These are phyloP conservation scores for Botrylloides violaceus DNA, from an alignment of 23 tunicate species.

Conservation along the genomic window DNA sequence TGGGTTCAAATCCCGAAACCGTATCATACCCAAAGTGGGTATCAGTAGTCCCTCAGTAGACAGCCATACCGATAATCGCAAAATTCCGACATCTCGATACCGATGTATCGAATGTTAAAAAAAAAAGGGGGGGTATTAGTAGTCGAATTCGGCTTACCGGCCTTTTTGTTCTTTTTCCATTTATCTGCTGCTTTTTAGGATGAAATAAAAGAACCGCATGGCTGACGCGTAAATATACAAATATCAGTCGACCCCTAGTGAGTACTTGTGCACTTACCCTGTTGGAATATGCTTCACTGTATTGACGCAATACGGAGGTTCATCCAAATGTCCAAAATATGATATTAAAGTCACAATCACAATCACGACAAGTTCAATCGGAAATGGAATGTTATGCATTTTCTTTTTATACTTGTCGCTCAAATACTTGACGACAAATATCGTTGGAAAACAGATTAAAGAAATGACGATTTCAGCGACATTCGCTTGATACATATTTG, in stretches of 20 bases:
- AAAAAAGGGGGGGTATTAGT: too few species aligned
- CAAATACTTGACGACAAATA: constrained; percentile 54
- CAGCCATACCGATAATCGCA: too few species aligned
- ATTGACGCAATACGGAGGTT: constrained; percentile 70
- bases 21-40: too few species aligned
- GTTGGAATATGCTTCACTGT: constrained; percentile 88
- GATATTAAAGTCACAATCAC: constrained; percentile 60
- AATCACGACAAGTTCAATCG: constrained; percentile 73
- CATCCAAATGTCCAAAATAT: constrained; percentile 54
- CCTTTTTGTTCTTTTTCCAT: neutral
- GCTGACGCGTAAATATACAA: too few species aligned
- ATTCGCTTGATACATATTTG: constrained; percentile 46
- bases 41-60: too few species aligned
- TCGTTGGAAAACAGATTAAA: constrained; percentile 48
- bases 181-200: neutral
- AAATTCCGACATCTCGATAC: too few species aligned
- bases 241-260: too few species aligned
- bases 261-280: constrained; percentile 80
- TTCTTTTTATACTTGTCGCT: constrained; percentile 67
- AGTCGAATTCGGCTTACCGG: neutral
- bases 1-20: too few species aligned
- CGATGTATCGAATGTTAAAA: too few species aligned
- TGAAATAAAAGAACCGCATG: too few species aligned
- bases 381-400: constrained; percentile 73
- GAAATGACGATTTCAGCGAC: constrained; percentile 60